Percentiles rank a stretch among this genome's conserved stretches.
Evolutionary conservation across 2,888 invertebrate species (phyloP).

Genomic region (Keiferia lycopersicella): DNA sequence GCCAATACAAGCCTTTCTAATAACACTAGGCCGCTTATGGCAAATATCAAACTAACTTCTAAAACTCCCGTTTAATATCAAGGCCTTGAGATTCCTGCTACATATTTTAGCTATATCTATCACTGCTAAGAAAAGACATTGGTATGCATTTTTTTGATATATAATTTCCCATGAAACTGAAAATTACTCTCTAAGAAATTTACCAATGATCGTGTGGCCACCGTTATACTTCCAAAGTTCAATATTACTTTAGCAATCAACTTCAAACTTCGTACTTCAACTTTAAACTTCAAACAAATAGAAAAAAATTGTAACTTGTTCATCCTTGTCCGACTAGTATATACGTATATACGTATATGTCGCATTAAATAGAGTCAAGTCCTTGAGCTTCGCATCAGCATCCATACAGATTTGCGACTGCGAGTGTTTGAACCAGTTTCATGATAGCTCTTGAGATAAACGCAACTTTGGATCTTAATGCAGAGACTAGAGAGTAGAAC

Average conservation of each 20-base stretch:
- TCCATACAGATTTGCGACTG: constrained; percentile 8
- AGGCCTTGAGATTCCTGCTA: background rate
- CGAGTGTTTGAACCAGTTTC: constrained; percentile 5
- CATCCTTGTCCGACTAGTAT: too few species aligned
- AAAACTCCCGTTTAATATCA: background rate
- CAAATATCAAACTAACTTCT: constrained; percentile 6
- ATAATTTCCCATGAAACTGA: too few species aligned
- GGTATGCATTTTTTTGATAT: too few species aligned
- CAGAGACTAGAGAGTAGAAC: too few species aligned
- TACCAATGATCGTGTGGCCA: too few species aligned
- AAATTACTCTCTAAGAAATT: too few species aligned
- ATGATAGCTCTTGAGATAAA: background rate
- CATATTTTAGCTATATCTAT: too few species aligned
- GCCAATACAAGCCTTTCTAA: background rate
- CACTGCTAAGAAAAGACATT: too few species aligned
- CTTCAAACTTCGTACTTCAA: too few species aligned
- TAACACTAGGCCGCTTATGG: background rate
- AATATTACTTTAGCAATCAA: too few species aligned
- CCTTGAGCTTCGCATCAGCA: background rate
- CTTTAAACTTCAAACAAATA: background rate
- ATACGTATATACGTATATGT: background rate
- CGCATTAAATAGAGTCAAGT: constrained; percentile 5
- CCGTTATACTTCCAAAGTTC: too few species aligned
- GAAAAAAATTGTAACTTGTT: background rate
- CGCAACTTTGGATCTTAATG: background rate